Percentiles rank a stretch among this genome's conserved stretches.
These are phyloP conservation scores for Sminthurides aquaticus DNA, from an alignment of 2,888 invertebrate genomes.

Conservation along the genomic window DNA sequence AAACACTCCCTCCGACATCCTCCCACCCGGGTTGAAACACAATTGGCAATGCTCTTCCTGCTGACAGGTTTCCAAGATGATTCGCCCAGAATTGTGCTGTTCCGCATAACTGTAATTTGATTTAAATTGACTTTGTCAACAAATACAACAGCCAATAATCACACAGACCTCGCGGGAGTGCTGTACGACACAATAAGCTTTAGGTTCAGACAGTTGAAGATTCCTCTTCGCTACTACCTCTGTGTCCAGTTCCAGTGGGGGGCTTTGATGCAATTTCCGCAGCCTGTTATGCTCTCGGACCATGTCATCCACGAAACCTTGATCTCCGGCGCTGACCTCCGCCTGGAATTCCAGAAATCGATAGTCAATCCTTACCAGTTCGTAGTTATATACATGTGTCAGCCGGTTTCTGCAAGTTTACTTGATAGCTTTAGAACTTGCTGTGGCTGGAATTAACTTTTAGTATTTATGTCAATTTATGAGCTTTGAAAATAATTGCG, in stretches of 20 bases:
- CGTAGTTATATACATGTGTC: no score
- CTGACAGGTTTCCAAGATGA: constrained; percentile 54
- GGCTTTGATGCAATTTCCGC: not conserved
- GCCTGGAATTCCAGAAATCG: not conserved
- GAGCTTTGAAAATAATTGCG: no score
- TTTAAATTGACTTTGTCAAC: no score
- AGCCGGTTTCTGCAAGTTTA: no score
- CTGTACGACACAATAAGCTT: not conserved
- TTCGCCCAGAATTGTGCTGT: constrained; percentile 66
- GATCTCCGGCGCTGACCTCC: not conserved
- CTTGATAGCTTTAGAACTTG: no score
- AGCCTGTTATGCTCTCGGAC: not conserved
- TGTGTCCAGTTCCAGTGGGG: not conserved
- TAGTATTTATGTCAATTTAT: no score
- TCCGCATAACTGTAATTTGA: constrained; percentile 55
- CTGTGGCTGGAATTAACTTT: no score
- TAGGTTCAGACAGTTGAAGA: no score
- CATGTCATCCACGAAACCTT: not conserved
- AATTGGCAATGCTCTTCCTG: constrained; percentile 9
- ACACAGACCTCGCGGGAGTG: no score
- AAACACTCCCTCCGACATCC: constrained; percentile 12
- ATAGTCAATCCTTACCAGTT: no score
- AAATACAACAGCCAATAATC: no score
- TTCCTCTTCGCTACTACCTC: not conserved
- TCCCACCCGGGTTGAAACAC: constrained; percentile 12